Base-by-base conservation (phyloP, 2,113 vertebrate genomes). In the Condylura cristata region DNA sequence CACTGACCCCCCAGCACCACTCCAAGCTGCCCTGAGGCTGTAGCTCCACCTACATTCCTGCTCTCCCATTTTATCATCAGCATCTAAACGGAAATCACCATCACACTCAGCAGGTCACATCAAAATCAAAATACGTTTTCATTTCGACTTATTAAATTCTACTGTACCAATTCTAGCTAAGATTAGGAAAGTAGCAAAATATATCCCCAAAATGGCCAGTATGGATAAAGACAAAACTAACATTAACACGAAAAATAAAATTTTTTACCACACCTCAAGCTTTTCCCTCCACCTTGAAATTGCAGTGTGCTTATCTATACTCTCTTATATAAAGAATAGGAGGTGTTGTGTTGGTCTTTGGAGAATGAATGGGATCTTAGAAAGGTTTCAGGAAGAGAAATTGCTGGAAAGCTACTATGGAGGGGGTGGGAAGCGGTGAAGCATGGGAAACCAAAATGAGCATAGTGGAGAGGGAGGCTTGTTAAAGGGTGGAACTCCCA, bases 281-380 rank as follows among this genome's bases (percentile, higher is more conserved):
- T 26, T 70, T 28, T 89, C 76, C 26, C 34, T 70, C 51, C 56
- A 13, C 44, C 93, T 95, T 82, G 39, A 93, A 79, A 78, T 17
- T 60, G 13, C 61, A 58, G 24, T 17, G 14, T 48, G 39, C 53
- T 90, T 48, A n/a, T 72, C 6, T 66, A 66, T n/a, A n/a, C n/a
- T n/a, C n/a, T 56, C 71, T 66, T 5, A 44, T 20, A 22, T 0
- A 0, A 41, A 90, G 48, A 87, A 56, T 16, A 10, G 80, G 65
- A 93, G 78, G 20, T 20, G 20, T 51, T 71, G 13, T 13, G 8
- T 34, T 28, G 41, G 16, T 24, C 34, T 83, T 70, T 65, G 58
- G 83, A 68, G 61, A 24, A 56, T 41, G 51, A 75, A 66, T 32
- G 32, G 37, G 56, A 48, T 86, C 37, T 34, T 39, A 56, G 12